These are phyloP conservation scores for Rhynchomys soricoides DNA, from an alignment of 2,113 vertebrate species.

Conservation along the genomic window DNA sequence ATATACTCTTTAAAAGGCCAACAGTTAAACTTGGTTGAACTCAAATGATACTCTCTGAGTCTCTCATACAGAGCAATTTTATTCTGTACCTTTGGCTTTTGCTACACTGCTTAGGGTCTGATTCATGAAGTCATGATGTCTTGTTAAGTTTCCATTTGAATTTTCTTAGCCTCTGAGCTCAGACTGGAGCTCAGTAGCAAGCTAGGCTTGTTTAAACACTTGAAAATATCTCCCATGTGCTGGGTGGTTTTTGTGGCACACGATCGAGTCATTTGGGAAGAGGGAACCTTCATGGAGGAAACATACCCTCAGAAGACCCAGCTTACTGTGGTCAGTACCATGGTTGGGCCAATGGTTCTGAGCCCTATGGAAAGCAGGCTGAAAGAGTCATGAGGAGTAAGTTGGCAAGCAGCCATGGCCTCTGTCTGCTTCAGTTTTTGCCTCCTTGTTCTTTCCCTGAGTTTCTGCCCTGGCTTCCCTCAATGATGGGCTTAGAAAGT, in stretches of 20 bases:
- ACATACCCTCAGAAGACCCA: too few relatives aligned
- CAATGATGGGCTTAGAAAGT: neutral
- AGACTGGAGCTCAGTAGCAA: neutral
- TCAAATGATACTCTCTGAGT: neutral
- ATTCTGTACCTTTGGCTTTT: neutral
- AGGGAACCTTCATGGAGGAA: neutral
- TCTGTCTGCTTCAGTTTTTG: neutral
- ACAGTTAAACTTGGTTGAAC: neutral
- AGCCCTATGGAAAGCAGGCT: neutral
- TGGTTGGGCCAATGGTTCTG: neutral
- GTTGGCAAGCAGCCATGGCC: neutral
- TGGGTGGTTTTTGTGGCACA: neutral
- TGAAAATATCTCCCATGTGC: neutral
- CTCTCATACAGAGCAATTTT: neutral
- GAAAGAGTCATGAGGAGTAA: too few relatives aligned
- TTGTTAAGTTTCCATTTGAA: neutral
- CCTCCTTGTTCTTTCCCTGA: neutral
- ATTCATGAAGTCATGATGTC: neutral
- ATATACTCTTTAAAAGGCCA: neutral
- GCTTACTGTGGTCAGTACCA: neutral
- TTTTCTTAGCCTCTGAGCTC: neutral
- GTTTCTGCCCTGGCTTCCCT: neutral
- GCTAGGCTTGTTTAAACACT: neutral
- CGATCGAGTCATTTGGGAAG: neutral
- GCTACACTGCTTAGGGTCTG: neutral